Evolutionary conservation across 2,113 vertebrate genomes (phyloP).

Genomic region (Mionectes macconnelli): DNA sequence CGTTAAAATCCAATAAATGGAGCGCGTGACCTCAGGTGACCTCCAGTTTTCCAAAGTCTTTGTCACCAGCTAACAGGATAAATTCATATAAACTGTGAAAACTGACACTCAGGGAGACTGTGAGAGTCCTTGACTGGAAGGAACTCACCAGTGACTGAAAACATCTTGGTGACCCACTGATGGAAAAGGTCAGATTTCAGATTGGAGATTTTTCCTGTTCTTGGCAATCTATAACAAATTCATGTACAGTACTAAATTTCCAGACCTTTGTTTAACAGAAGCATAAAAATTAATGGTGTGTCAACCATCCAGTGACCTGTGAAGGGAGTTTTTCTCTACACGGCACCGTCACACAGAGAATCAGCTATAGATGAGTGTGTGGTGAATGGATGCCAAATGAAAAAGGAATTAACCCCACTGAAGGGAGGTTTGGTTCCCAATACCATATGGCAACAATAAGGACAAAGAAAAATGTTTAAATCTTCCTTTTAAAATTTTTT

Average conservation of each 20-base stretch:
- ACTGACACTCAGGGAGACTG: background rate
- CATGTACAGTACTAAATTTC: conserved; percentile 25
- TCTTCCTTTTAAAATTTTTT: background rate
- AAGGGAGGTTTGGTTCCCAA: conserved; percentile 23
- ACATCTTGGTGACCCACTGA: conserved; percentile 3
- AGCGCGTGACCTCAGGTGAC: background rate
- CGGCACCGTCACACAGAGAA: background rate
- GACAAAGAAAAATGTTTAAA: conserved; percentile 27
- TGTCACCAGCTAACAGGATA: background rate
- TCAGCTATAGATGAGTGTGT: background rate
- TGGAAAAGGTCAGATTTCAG: conserved; percentile 30
- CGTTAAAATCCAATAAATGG: conserved; percentile 39
- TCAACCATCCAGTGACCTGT: conserved; percentile 29
- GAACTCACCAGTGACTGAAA: conserved; percentile 18
- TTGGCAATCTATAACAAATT: conserved; percentile 37
- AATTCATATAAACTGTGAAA: conserved; percentile 5
- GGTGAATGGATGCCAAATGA: background rate
- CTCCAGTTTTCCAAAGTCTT: conserved; percentile 4
- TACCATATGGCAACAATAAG: conserved; percentile 7
- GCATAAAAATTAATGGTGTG: conserved; percentile 57
- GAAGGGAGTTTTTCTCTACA: conserved; percentile 30
- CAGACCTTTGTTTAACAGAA: conserved; percentile 48
- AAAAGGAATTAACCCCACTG: conserved; percentile 13
- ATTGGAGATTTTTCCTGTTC: conserved; percentile 21
- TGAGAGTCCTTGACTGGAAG: background rate